Conservation (phyloP, 2,113 vertebrate species). For the Cryptotis parvus region DNA sequence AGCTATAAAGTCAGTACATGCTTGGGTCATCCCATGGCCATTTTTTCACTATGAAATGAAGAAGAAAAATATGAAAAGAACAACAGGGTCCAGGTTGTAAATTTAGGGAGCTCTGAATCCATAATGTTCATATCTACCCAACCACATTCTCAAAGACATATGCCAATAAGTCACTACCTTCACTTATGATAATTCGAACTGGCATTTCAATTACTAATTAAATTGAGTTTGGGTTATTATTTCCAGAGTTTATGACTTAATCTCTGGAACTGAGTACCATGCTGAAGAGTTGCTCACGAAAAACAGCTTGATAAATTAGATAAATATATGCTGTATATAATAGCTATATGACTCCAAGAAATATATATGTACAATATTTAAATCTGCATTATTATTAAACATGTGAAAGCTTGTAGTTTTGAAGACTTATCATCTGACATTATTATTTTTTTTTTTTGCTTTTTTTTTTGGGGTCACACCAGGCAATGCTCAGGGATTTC, state of each 20-base stretch:
- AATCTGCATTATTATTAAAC: not conserved
- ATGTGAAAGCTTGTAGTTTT: not conserved
- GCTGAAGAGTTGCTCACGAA: not conserved
- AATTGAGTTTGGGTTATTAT: not conserved
- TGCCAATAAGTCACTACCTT: not conserved
- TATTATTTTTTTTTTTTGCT: no score
- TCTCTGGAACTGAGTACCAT: not conserved
- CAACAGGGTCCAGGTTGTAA: not conserved
- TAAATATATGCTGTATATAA: not conserved
- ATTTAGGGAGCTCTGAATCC: not conserved
- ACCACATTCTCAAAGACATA: not conserved
- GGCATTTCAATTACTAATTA: not conserved
- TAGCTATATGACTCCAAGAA: not conserved
- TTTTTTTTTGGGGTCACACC: no score
- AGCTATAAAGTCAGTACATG: not conserved
- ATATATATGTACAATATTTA: not conserved
- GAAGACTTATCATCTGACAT: not conserved
- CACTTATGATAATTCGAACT: not conserved
- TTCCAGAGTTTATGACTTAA: not conserved
- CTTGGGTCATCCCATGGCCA: not conserved
- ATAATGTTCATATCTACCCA: not conserved
- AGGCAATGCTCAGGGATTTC: no score
- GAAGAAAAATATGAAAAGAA: not conserved
- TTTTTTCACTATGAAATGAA: not conserved
- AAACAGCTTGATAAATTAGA: not conserved